phyloP scores from a whole-genome alignment of 2,113 vertebrate genomes.

The Microcebus griseorufus region DNA sequence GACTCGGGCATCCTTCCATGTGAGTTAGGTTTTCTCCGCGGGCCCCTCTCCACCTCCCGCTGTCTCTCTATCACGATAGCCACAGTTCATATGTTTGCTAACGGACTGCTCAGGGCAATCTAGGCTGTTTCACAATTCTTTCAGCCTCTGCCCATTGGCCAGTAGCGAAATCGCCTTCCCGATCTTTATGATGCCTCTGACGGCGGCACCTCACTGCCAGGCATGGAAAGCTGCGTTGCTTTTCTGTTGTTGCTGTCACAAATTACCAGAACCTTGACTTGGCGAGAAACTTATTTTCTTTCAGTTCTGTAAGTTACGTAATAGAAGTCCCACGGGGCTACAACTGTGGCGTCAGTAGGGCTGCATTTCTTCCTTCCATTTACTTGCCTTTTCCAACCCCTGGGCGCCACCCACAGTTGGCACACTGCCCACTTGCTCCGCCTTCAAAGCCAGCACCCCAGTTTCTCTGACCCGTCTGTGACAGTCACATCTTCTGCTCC shows the following conservation, averaged over 20 bases:
- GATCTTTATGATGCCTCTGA: too few species aligned
- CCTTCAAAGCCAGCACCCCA: neutral
- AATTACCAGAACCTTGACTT: neutral
- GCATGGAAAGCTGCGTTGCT: accelerated
- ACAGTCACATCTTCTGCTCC: neutral
- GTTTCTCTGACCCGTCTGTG: neutral
- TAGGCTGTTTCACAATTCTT: neutral
- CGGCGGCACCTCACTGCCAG: neutral
- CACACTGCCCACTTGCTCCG: neutral
- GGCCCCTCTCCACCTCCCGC: neutral
- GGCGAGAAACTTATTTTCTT: neutral
- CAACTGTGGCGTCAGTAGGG: neutral
- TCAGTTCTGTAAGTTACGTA: neutral
- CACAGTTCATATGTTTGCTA: neutral
- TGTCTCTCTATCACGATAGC: neutral
- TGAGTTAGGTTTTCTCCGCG: neutral
- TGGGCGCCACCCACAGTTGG: accelerated
- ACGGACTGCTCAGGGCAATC: neutral
- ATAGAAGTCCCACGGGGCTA: neutral
- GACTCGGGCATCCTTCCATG: too few species aligned
- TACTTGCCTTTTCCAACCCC: too few species aligned
- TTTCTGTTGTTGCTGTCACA: neutral
- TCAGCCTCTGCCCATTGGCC: too few species aligned
- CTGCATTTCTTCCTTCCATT: neutral
- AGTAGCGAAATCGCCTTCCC: neutral